A percentile compares a stretch with the other conserved stretches of the same genome.
Evolutionary conservation across 2,888 invertebrate species (phyloP).

Genomic region (Pollenia amentaria): DNA sequence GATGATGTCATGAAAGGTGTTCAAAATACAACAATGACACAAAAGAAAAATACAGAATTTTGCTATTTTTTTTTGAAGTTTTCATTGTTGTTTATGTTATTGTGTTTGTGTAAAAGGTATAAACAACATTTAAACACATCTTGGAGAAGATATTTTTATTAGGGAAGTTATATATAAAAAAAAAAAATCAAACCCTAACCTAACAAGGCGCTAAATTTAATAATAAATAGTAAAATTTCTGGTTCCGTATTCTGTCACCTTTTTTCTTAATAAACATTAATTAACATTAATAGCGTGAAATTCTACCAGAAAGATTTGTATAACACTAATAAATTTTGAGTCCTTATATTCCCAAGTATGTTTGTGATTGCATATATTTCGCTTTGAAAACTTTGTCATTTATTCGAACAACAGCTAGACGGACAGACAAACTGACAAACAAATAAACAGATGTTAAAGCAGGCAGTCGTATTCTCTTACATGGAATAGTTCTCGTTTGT

Average conservation of each 20-base stretch:
- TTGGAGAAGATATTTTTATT: background rate
- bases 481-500: constrained; percentile 43
- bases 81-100: background rate
- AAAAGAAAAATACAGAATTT: background rate
- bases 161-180: background rate
- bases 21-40: constrained; percentile 23
- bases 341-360: background rate
- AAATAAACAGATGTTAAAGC: constrained; percentile 1
- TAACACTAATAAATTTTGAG: background rate
- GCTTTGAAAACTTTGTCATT: constrained; percentile 24
- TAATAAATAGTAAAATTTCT: too few relatives aligned
- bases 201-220: too few relatives aligned
- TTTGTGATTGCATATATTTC: background rate
- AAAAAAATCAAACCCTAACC: too few relatives aligned
- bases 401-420: constrained; percentile 17
- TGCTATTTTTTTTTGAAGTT: background rate
- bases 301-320: background rate
- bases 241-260: too few relatives aligned
- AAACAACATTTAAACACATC: background rate
- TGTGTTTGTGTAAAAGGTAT: constrained; percentile 13
- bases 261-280: too few relatives aligned
- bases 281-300: background rate
- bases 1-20: constrained; percentile 27
- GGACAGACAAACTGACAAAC: background rate
- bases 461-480: background rate